These are phyloP conservation scores for Phyllostomus hastatus DNA, from an alignment of 2,113 vertebrate genomes.

Conservation along the genomic window DNA sequence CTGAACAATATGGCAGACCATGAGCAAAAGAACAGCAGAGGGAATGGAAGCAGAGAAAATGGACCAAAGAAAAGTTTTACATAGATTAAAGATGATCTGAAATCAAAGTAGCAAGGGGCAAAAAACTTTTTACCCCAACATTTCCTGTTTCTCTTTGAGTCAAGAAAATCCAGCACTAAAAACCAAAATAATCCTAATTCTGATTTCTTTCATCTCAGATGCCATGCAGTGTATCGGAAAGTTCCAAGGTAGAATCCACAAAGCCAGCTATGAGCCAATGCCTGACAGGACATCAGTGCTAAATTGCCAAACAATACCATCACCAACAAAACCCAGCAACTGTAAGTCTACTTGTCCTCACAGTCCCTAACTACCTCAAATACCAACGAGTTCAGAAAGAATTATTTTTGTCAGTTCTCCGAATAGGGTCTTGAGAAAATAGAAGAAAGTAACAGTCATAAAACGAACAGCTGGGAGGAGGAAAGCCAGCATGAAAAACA, in stretches of 20 bases:
- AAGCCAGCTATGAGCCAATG: neutral
- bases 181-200: neutral
- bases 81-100: neutral
- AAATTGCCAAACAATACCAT: neutral
- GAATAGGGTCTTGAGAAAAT: neutral
- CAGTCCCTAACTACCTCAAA: neutral
- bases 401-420: conserved; percentile 2
- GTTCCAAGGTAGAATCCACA: neutral
- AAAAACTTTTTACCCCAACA: neutral
- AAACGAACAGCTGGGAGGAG: conserved; percentile 31
- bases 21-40: neutral
- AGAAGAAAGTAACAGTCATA: conserved; percentile 36
- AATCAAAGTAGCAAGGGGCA: neutral
- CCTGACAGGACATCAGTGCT: neutral
- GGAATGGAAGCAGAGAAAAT: neutral
- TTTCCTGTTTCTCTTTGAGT: neutral
- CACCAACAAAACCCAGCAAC: neutral
- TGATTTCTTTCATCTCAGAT: neutral
- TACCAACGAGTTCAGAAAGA: neutral
- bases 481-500: conserved; percentile 27
- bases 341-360: neutral
- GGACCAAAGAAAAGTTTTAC: neutral
- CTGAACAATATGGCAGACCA: neutral
- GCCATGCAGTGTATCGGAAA: neutral
- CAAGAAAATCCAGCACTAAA: neutral